Base-by-base conservation (phyloP, 2,113 vertebrate genomes). In the Megaceryle maxima region DNA sequence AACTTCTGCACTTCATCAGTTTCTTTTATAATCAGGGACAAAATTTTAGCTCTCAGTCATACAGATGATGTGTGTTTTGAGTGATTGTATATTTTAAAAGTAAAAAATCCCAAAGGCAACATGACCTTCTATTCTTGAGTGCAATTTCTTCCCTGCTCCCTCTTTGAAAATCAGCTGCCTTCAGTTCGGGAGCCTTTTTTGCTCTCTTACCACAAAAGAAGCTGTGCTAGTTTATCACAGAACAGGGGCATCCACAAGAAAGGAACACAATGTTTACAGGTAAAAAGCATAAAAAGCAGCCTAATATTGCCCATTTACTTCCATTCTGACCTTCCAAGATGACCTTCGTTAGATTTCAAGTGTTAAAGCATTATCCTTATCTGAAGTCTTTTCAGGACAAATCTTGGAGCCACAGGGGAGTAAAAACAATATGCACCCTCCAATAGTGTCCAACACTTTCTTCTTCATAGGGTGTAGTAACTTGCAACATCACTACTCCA, bases 1-100 rank as follows among this genome's bases (percentile, higher is more conserved):
- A 74, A 66, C 87, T 91, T 95, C 84, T 92, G 89, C 87, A 84
- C 81, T 87, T 95, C 84, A 73, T 96, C 69, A 56, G 67, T 64
- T 92, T 46, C 41, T 41, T 81, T 72, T 82, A 44, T 39, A 78
- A 77, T 50, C 83, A 75, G 44, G 53, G 84, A 89, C 62, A 56
- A 72, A 83, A 26, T 85, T 91, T 56, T 44, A 82, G 72, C 59
- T 91, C 53, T 82, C 77, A 50, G 48, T 90, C 7, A 3, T 83
- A 89, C 53, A 64, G 60, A 89, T 86, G 50, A 90, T 80, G 66
- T 80, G 75, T 78, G 11, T 77, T 87, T 68, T 84, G 77, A 94
- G 51, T 68, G 80, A 88, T 3, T 68, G 85, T 87, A 2, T 78
- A 55, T 94, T 94, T 83, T 88, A 87, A 78, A 84, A 87, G 50